Base-by-base conservation (phyloP, 2,888 invertebrate genomes). In the Sesia bembeciformis region DNA sequence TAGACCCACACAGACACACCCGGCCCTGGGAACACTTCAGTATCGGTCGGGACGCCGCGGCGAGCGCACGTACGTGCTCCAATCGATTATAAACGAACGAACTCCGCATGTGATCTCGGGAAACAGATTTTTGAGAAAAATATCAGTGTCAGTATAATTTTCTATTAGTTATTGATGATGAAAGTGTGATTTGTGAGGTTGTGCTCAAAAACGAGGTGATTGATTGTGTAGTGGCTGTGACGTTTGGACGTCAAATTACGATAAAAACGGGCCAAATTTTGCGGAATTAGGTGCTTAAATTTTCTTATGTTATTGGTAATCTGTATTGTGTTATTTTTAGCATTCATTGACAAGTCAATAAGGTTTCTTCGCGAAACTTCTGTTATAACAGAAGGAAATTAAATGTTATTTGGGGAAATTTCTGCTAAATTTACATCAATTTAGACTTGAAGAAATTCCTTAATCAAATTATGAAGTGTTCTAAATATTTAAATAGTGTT, bases 21-120 rank as follows among this genome's bases (percentile, higher is more conserved):
- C 63, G 68, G 74, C 57, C 60, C 54, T 50, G 41, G 54, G 50
- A 53, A 50, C 50, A 23, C 52, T 39, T 49, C 69, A 77, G 83
- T 81, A 63, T 66, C 74, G 71, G 72, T 67, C 55, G 43, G 53
- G 52, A 62, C 70, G 70, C 65, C 67, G 64, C 56, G 43, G 61
- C n/a, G 60, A 52, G 52, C 58, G 61, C 61, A 62, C 61, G 66
- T 58, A 51, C 50, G 50, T 38, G 50, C 38, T 50, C 39, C 38
- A 39, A 38, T 7, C 23, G 39, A 50, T 39, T 38, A 8, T 46
- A 39, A 42, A 39, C 55, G 57, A 53, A 57, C 63, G 60, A 56
- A 55, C 53, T 42, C 23, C 55, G 54, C 57, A 55, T 54, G 59
- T 54, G 56, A 52, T 55, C 46, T 49, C 50, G 54, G 53, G 49